Conservation (phyloP, 2,113 vertebrate genomes). For the Dasyurus viverrinus region DNA sequence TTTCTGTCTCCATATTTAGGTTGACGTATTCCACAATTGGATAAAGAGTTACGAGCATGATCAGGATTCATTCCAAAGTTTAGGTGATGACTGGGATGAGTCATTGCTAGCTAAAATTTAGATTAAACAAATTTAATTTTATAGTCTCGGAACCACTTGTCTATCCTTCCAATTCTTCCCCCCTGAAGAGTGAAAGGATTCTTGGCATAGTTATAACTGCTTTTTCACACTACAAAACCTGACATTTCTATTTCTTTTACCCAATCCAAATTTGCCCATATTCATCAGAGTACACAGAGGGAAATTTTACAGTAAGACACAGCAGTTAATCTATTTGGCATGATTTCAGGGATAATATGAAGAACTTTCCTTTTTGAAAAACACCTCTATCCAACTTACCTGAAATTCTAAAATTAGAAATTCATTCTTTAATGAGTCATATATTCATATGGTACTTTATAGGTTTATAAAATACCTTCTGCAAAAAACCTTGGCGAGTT, state of each 20-base stretch:
- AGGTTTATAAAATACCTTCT: neutral
- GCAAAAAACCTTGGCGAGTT: neutral
- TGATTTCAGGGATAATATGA: neutral
- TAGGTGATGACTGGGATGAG: conserved; percentile 98
- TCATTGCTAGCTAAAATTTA: conserved; percentile 94
- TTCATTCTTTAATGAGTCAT: neutral
- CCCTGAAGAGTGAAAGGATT: neutral
- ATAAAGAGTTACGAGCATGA: conserved; percentile 97
- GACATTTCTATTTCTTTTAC: conserved; percentile 24
- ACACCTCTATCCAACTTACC: neutral
- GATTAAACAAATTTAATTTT: conserved; percentile 41
- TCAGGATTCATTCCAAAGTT: conserved; percentile 99
- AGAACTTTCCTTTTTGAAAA: neutral
- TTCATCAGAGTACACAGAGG: neutral
- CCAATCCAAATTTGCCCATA: conserved; percentile 11
- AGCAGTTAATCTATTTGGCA: neutral
- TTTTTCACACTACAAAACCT: conserved; percentile 7
- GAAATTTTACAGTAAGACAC: neutral
- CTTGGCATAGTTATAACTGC: neutral
- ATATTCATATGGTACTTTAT: neutral
- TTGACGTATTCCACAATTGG: conserved; percentile 98
- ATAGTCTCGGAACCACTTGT: conserved; percentile 6
- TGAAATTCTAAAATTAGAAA: neutral
- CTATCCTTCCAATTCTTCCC: neutral
- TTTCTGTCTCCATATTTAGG: conserved; percentile 98